Evolutionary conservation across 2,888 invertebrate species (phyloP), one percentile per base, ranked within the genome.

Genomic region (Caenorhabditis auriculariae): DNA sequence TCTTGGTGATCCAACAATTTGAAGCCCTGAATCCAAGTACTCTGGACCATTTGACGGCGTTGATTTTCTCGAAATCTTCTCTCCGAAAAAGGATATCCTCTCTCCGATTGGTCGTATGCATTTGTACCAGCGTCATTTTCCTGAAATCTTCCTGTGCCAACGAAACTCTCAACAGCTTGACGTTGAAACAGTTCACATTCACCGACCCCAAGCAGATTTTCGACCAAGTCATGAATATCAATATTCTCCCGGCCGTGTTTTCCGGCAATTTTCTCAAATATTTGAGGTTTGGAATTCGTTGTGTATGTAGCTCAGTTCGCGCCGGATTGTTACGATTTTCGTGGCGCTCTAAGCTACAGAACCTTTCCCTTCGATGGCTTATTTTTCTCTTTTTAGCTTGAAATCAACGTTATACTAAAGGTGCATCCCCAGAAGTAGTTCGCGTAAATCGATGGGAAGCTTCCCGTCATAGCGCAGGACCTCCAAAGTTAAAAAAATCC

Each of bases 1-100:
- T 57, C 12, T 4, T 61, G 7, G 42, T 61, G 7, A 46, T 61
- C 23, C 61, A 51, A 15, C 61, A 61, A 43, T 61, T 57, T 44
- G 61, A 61, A 45, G 56, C 61, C n/a, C 51, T 61, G 5, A 50
- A 44, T n/a, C 51, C 61, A 0, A 17, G 47, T 27, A 44, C 49
- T 17, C 47, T 61, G 2, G 61, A 57, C 15, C 47, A 49, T 19
- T 47, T 61, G 4, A 43, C 57, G 17, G 47, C 54, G 1, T 39
- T 57, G 6, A 46, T 61, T 23, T 57, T 35, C 17, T 54, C 49
- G 4, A 54, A n/a, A 28, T 5, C 26, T 7, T 29, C 37, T 12
- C 42, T 49, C 43, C 51, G 57, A 1, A 3, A 9, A 1, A 15
- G 26, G 4, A 43, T 61, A 5, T 21, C 42, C n/a, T 41, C 43